Base-by-base conservation (phyloP, 2,888 invertebrate genomes). In the Hipparchia semele region DNA sequence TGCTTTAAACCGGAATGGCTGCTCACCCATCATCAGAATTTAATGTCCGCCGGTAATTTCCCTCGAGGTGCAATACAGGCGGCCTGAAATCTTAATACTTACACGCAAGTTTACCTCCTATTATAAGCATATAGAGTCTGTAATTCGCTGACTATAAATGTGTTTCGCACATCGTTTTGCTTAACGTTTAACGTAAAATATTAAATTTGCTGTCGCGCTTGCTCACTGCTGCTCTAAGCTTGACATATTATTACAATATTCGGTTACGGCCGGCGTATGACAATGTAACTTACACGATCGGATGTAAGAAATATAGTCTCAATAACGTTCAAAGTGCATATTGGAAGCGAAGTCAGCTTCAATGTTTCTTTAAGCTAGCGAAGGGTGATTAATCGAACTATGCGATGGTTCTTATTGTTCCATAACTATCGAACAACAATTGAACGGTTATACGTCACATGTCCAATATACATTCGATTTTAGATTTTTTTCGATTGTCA, bases 11-110 rank as follows among this genome's bases (percentile, higher is more conserved):
- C 65, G 60, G 73, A 74, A 71, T 69, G 70, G 61, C 72, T 75
- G 70, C 75, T 75, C 73, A 77, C 72, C 83, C 83, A 86, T 88
- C 88, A 86, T 82, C 85, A 86, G 87, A 75, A 87, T 88, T 88
- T 89, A 88, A 87, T 86, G 87, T 84, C 84, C 81, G 80, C 72
- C 80, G 80, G 83, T 90, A 89, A 90, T 90, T 90, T 90, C 90
- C 90, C 89, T 51, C 12, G 84, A 81, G 88, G 75, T 71, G 67
- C n/a, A 58, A 69, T 76, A 76, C 73, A 61, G 70, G 70, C 54
- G n/a, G 66, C 71, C 58, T 66, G 39, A 62, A 61, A n/a, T n/a
- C 33, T 6, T 5, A 53, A 65, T 53, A 33, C 49, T 6, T 8
- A 6, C 33, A 49, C 54, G 51, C 70, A 10, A 64, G 54, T 65